A percentile compares a stretch with the other conserved stretches of the same genome.
phyloP scores from a whole-genome alignment of 2,113 vertebrate species.

The Zapus hudsonius region DNA sequence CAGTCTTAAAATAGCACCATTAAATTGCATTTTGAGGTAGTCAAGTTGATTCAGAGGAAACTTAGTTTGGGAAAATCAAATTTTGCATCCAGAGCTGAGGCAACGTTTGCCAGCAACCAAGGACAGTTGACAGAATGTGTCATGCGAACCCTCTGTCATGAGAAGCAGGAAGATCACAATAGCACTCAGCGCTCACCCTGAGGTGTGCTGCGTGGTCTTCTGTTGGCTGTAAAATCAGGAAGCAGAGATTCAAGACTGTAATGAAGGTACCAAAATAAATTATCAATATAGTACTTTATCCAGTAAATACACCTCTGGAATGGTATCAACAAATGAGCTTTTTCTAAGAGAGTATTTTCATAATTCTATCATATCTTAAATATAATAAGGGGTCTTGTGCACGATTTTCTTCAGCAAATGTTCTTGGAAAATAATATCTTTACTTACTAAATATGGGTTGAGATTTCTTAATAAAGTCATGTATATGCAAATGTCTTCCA shows the following conservation, averaged over 20 bases:
- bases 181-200: no score
- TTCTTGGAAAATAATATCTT: slow-evolving; percentile 12
- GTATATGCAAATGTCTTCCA: not conserved
- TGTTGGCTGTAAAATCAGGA: not conserved
- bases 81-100: not conserved
- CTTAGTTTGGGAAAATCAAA: not conserved
- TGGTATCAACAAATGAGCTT: not conserved
- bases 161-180: not conserved
- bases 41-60: slow-evolving; percentile 28
- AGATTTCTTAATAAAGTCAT: slow-evolving; percentile 18
- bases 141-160: not conserved
- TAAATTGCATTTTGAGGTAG: not conserved
- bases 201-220: not conserved
- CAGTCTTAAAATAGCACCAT: not conserved
- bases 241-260: not conserved
- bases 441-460: not conserved
- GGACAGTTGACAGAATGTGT: slow-evolving; percentile 3
- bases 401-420: not conserved
- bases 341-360: not conserved
- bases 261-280: not conserved
- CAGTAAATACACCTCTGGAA: not conserved
- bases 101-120: not conserved
- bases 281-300: not conserved
- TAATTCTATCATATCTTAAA: not conserved
- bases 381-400: not conserved